Evolutionary conservation across 2,888 invertebrate genomes (phyloP).

Genomic region (Liopterus haemorrhoidalis): DNA sequence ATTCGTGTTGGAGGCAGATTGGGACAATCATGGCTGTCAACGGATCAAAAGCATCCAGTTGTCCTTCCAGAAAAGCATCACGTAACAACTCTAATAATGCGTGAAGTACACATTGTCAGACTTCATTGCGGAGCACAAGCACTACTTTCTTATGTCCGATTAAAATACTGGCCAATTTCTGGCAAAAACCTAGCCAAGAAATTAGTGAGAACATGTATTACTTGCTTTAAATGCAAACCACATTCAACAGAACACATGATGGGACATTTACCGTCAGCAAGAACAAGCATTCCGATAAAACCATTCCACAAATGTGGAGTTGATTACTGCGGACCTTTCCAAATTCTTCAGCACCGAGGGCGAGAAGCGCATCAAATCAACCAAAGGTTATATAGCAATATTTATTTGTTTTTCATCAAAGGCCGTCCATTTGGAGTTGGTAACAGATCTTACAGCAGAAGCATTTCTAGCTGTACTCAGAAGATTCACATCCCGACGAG

Average conservation of each 20-base stretch:
- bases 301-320: not conserved
- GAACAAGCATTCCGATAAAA: not conserved
- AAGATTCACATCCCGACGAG: no score
- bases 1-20: no score
- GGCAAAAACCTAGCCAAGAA: constrained; percentile 1
- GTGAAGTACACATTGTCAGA: no score
- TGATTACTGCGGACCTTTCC: constrained; percentile 1
- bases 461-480: constrained; percentile 6
- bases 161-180: constrained; percentile 1
- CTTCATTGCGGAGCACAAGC: no score
- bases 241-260: not conserved
- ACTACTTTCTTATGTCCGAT: not conserved
- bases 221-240: constrained; percentile 3
- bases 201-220: constrained; percentile 1
- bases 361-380: not conserved
- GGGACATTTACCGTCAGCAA: constrained; percentile 7
- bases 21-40: no score
- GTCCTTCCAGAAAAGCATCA: no score
- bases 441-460: constrained; percentile 1
- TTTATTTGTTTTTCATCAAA: constrained; percentile 1
- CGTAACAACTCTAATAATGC: no score
- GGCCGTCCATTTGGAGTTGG: not conserved
- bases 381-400: constrained; percentile 3
- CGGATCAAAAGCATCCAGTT: no score
- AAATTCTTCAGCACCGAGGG: not conserved